Evolutionary conservation across 2,888 invertebrate species (phyloP).

Genomic region (Colletes collaris): DNA sequence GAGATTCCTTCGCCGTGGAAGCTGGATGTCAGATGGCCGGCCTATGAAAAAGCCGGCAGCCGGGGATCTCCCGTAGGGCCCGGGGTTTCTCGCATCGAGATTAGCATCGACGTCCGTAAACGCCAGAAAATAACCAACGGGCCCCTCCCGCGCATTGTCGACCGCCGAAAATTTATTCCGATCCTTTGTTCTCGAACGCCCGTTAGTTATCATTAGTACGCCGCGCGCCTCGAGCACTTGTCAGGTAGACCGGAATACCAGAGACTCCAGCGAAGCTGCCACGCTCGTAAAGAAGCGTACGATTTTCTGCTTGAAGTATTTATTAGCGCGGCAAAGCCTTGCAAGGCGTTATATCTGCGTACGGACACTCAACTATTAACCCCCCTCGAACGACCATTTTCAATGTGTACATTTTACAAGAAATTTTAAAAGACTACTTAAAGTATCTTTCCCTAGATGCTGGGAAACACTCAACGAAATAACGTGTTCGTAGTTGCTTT

Average conservation of each 20-base stretch:
- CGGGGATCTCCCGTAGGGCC: constrained; percentile 58
- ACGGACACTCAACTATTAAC: neutral
- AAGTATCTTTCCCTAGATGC: no score
- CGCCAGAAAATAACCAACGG: constrained; percentile 69
- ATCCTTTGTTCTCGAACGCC: constrained; percentile 71
- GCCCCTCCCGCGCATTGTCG: constrained; percentile 62
- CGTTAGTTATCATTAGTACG: constrained; percentile 74
- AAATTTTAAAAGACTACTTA: no score
- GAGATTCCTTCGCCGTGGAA: constrained; percentile 55
- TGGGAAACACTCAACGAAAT: no score
- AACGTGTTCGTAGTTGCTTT: no score
- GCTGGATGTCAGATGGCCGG: constrained; percentile 65
- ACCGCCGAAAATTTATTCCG: constrained; percentile 71
- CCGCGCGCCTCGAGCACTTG: constrained; percentile 64
- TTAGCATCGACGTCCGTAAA: constrained; percentile 72
- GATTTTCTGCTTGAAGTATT: constrained; percentile 48
- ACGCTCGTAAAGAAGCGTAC: constrained; percentile 53
- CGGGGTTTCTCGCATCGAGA: constrained; percentile 56
- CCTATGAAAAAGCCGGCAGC: constrained; percentile 61
- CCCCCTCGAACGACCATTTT: no score
- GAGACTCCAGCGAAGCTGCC: constrained; percentile 9
- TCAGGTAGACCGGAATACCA: constrained; percentile 55
- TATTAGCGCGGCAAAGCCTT: constrained; percentile 39
- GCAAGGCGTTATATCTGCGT: neutral
- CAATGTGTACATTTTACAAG: no score